phyloP scores from a whole-genome alignment of 35 echinoderm and acorn worm species.

The Diadema setosum region DNA sequence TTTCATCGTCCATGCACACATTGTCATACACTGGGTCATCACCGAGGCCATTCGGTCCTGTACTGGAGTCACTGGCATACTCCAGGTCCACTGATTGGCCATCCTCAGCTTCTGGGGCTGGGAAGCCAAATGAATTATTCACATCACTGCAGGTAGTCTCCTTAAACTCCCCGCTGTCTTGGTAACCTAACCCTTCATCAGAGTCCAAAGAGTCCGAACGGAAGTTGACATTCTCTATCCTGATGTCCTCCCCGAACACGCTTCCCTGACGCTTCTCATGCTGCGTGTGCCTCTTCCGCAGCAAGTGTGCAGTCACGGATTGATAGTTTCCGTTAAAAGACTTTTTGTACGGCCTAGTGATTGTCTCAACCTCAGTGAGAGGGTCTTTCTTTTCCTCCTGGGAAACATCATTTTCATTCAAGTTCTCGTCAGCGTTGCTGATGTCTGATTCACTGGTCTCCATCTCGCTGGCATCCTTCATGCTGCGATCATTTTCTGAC shows the following conservation, averaged over 20 bases:
- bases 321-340: neutral
- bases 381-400: neutral
- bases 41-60: neutral
- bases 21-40: slow-evolving; percentile 7
- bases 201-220: neutral
- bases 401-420: neutral
- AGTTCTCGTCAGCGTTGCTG: neutral
- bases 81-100: slow-evolving; percentile 7
- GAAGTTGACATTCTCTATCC: neutral
- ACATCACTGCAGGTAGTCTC: slow-evolving; percentile 3
- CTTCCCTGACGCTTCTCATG: neutral
- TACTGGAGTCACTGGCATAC: slow-evolving; percentile 12
- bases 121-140: slow-evolving; percentile 9
- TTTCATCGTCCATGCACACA: slow-evolving; percentile 11
- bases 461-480: neutral
- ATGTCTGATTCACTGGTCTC: slow-evolving; percentile 26
- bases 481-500: neutral
- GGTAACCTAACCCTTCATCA: neutral
- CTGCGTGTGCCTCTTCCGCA: neutral
- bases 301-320: neutral
- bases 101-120: neutral
- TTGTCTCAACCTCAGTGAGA: neutral
- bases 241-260: neutral
- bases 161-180: neutral
- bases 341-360: neutral